Evolutionary conservation across 1,140 invertebrate genomes (phyloP), one percentile per base, ranked within the genome.

Genomic region (Sweltsa coloradensis): DNA sequence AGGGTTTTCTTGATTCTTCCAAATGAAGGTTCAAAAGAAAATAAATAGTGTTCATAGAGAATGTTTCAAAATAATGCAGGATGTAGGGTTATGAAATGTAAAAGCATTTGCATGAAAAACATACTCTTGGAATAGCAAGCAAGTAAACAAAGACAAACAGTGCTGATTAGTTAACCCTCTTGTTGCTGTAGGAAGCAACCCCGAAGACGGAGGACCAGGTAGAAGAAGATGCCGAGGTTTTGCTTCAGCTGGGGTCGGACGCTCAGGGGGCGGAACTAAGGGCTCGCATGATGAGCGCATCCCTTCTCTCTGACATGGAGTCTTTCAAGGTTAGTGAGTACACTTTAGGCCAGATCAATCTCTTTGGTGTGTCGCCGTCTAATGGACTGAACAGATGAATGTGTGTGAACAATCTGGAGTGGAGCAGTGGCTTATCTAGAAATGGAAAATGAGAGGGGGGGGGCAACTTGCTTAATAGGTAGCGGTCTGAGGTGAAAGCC

Each of bases 191-290:
- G 68, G 92, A 97, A 58, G 86, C 88, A 1, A 85, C 90, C 0
- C 92, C 94, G 4, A 92, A 97, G 73, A 98, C 95, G 3, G 95
- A 98, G 64, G 95, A 98, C 67, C 85, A 94, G 64, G 62, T 97
- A 34, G 86, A 95, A 57, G 89, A 95, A 60, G 92, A 97, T 62
- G 83, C 89, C 0, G 85, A 94, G 63, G 78, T 90, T 7, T 76
- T 98, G 71, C 73, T 85, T 45, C 80, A 89, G 52, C 68, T 97
- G 1, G 92, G 90, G 14, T 82, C 85, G 9, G 81, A 89, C 54
- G 79, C 85, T 16, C 80, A 85, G 54, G 85, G 81, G 3, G 83
- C 83, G 1, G 81, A 89, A 62, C 68, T 94, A 37, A 74, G 92
- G 39, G 89, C 91, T 0, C 78, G 84, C 60, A 84, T 97, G 72